Base-by-base conservation (phyloP, 1,140 invertebrate species). In the Zaprionus africanus region DNA sequence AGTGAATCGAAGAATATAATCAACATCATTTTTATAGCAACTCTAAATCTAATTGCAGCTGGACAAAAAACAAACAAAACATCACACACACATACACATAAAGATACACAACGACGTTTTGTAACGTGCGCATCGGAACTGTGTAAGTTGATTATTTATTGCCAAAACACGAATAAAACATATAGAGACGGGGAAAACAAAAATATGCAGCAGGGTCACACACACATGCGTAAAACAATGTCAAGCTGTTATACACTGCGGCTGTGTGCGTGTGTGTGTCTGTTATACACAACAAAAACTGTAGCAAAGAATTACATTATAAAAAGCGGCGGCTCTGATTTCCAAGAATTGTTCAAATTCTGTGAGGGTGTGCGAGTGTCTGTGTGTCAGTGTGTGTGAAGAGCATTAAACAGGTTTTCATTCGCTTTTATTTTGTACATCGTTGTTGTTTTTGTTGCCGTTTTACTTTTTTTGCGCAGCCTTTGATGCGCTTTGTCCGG, bases 401-500 rank as follows among this genome's bases (percentile, higher is more conserved):
- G 49, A 58, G 62, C 38, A 60, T 60, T 58, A 77, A 79, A 79
- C 78, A 73, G 74, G 78, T 79, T 79, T 73, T 66, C 67, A 76
- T 76, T 71, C 74, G 69, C 74, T 76, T 61, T 72, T 72, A 71
- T 71, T 76, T 64, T 28, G 38, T 43, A 60, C 38, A 9, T 61
- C 60, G 65, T 72, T 57, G 57, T 59, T 59, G n/a, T 59, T 59
- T 15, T 56, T 43, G 36, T 64, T 65, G 53, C 34, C 56, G 61
- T 66, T 71, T 73, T 74, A 69, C 69, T 76, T 72, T 71, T 63
- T 76, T 71, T 71, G 68, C 62, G 57, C 69, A 58, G 74, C 68
- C 74, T 77, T 79, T 77, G 69, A 77, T 77, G 68, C 74, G 74
- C 78, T 73, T 79, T 77, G 74, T 71, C 49, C 70, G 24, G 61